Evolutionary conservation across 2,888 invertebrate species (phyloP), one percentile per base, ranked within the genome.

Genomic region (Halictus ligatus): DNA sequence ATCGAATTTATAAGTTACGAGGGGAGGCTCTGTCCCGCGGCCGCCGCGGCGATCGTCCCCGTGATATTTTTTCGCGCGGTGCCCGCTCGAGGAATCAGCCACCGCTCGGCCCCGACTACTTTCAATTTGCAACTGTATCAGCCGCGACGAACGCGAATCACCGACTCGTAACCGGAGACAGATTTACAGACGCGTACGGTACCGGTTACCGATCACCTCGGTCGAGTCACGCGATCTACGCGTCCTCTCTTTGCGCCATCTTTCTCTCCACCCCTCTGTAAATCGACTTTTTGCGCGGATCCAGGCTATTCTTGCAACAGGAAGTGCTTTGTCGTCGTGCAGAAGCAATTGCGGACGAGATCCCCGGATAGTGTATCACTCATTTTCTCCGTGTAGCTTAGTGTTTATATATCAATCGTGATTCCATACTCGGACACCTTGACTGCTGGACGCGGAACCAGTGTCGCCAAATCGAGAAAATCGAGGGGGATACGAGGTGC

Each of bases 1-100:
- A 88, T 91, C 89, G 89, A 88, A 91, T 91, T 91, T 87, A 91
- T 91, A 90, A 91, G 85, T 90, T 91, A 91, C 80, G 91, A 91
- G 90, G 21, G 54, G 25, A 64, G 60, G 60, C 13, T 25, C 25
- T 25, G 60, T 60, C 60, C 60, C 25, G 60, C 25, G 54, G 54
- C 54, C 21, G 50, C 50, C 50, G 18, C 2, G 8, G 54, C 54
- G 54, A 54, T 54, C 54, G 54, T 54, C 54, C 21, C 8, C 54
- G 21, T 54, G 21, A 54, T 54, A 54, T 54, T 54, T 54, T 54
- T 54, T 54, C 54, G 54, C 21, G 54, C 2, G 8, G 21, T 21
- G 12, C 13, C 60, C 60, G 25, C 60, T 35, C 35, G 25, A 60
- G 25, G 5, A 25, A 25, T 60, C 67, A 18, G 67, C 67, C 67